Percentiles rank a stretch among this genome's conserved stretches.
These are phyloP conservation scores for Myripristis jacobus DNA, from an alignment of 2,797 vertebrate species.

Conservation along the genomic window DNA sequence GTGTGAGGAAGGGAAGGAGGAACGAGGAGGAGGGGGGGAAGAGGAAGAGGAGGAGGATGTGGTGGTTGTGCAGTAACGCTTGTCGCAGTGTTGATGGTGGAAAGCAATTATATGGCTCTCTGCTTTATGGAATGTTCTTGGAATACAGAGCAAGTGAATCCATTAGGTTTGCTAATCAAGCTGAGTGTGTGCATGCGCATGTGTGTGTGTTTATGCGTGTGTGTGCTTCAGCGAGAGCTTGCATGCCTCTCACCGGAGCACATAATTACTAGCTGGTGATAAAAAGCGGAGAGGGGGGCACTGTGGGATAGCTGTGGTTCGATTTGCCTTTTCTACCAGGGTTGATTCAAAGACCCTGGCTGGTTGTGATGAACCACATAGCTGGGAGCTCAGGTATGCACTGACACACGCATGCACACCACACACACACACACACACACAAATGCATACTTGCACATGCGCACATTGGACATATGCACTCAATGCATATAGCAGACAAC, in stretches of 20 bases:
- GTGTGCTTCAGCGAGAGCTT: slow-evolving; percentile 24
- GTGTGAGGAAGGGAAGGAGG: background rate
- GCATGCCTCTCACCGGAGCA: slow-evolving; percentile 74
- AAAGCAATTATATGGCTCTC: slow-evolving; percentile 72
- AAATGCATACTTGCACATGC: background rate
- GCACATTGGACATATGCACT: background rate
- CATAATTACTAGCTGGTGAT: slow-evolving; percentile 75
- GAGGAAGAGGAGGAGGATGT: slow-evolving; percentile 19
- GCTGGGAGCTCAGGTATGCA: slow-evolving; percentile 60
- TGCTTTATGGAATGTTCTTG: slow-evolving; percentile 74
- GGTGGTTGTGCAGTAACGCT: slow-evolving; percentile 33
- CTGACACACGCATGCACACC: slow-evolving; percentile 8
- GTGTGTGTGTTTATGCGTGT: slow-evolving; percentile 8
- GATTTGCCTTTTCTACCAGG: slow-evolving; percentile 50
- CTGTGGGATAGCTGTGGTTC: slow-evolving; percentile 58
- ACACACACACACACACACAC: slow-evolving; percentile 15
- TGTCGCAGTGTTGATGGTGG: slow-evolving; percentile 40
- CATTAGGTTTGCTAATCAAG: slow-evolving; percentile 75
- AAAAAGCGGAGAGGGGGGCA: slow-evolving; percentile 67
- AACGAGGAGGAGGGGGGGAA: background rate
- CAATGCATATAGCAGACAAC: background rate
- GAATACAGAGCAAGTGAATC: slow-evolving; percentile 73
- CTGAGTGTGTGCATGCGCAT: slow-evolving; percentile 45
- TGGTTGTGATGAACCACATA: slow-evolving; percentile 65
- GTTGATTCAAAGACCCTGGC: slow-evolving; percentile 61